Evolutionary conservation across 2,888 invertebrate genomes (phyloP).

Genomic region (Nipponacmea schrenckii): DNA sequence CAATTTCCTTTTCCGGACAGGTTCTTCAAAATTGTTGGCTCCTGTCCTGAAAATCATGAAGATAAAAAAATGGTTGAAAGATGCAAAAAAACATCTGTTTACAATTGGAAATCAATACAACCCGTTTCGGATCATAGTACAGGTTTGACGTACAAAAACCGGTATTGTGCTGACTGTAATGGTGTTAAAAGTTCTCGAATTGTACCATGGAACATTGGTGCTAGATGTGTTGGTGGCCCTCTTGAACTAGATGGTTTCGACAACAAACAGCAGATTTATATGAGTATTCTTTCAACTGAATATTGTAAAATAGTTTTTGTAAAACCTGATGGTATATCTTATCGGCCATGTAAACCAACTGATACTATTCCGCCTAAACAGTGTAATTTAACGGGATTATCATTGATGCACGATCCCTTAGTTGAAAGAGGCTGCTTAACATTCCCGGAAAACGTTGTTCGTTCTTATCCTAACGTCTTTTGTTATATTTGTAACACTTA

Average conservation of each 20-base stretch:
- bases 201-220: neutral
- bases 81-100: neutral
- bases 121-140: neutral
- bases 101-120: neutral
- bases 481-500: conserved; percentile 6
- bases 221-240: neutral
- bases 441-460: neutral
- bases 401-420: neutral
- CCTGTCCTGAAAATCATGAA: neutral
- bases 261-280: neutral
- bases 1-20: neutral
- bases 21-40: neutral
- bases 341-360: neutral
- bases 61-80: neutral
- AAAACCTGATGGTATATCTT: too few species aligned
- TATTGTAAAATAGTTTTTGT: neutral
- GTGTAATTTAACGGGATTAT: conserved; percentile 4
- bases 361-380: too few species aligned
- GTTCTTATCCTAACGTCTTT: neutral
- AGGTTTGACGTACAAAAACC: conserved; percentile 10
- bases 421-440: neutral
- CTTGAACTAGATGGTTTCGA: neutral
- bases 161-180: conserved; percentile 5
- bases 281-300: neutral
- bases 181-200: neutral